Evolutionary conservation across 2,888 invertebrate species (phyloP).

Genomic region (Scaeva pyrastri): DNA sequence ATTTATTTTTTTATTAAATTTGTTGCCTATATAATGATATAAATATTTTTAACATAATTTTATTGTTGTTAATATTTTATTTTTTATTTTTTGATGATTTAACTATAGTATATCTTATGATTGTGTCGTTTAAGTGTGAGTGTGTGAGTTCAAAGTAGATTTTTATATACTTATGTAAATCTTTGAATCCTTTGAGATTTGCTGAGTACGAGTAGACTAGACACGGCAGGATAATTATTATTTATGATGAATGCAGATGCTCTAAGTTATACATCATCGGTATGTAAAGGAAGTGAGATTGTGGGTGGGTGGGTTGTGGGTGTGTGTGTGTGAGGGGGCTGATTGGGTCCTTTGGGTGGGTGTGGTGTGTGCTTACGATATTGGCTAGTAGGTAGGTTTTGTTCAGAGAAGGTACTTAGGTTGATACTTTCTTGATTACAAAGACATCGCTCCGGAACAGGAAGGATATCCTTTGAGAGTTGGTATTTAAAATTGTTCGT

Average conservation of each 20-base stretch:
- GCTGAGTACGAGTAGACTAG: not conserved
- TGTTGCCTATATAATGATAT: constrained; percentile 31
- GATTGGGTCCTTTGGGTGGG: constrained; percentile 9
- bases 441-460: constrained; percentile 36
- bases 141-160: not conserved
- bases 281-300: constrained; percentile 26
- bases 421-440: constrained; percentile 49
- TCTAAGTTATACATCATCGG: not conserved
- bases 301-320: constrained; percentile 24
- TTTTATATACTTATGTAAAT: not conserved
- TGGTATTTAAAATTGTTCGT: constrained; percentile 38
- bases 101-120: constrained; percentile 45
- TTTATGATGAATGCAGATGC: not conserved
- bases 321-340: not conserved
- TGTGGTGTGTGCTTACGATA: constrained; percentile 42
- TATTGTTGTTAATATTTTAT: constrained; percentile 45
- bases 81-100: constrained; percentile 46
- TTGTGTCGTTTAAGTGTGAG: constrained; percentile 39
- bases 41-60: constrained; percentile 54
- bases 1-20: constrained; percentile 18
- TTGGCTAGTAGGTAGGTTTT: constrained; percentile 71
- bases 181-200: constrained; percentile 29
- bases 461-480: constrained; percentile 15
- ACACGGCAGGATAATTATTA: constrained; percentile 18
- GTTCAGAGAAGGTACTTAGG: constrained; percentile 59